These are phyloP conservation scores for Botrylloides violaceus DNA, from an alignment of 23 tunicate species.

Conservation along the genomic window DNA sequence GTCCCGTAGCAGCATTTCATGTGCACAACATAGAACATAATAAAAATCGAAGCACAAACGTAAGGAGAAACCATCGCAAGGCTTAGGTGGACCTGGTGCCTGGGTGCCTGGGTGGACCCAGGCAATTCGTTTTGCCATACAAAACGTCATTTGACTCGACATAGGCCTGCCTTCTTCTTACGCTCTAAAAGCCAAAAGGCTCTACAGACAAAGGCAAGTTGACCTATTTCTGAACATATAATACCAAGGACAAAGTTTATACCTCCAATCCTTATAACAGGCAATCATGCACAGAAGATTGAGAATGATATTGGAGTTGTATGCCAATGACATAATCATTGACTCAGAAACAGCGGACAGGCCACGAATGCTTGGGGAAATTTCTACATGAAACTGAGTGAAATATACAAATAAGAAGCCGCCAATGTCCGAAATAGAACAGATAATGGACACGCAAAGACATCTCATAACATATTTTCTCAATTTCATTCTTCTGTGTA, in stretches of 20 bases:
- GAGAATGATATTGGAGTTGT: constrained; percentile 15
- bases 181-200: too few species aligned
- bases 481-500: background rate
- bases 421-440: constrained; percentile 13
- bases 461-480: constrained; percentile 11
- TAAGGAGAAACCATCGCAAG: too few species aligned
- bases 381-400: constrained; percentile 1
- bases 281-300: constrained; percentile 22
- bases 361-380: background rate
- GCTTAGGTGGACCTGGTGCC: too few species aligned
- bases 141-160: too few species aligned
- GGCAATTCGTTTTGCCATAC: too few species aligned
- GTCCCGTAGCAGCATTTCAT: too few species aligned
- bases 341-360: constrained; percentile 12
- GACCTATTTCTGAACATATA: background rate
- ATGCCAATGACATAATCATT: constrained; percentile 15
- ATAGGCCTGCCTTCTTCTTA: too few species aligned
- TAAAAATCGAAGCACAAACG: too few species aligned
- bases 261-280: constrained; percentile 22
- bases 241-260: constrained; percentile 18
- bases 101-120: too few species aligned
- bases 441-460: constrained; percentile 8
- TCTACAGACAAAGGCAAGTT: too few species aligned
- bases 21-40: too few species aligned
- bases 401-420: constrained; percentile 7